Conservation (phyloP, 2,797 vertebrate species). For the Remorina albescens region DNA sequence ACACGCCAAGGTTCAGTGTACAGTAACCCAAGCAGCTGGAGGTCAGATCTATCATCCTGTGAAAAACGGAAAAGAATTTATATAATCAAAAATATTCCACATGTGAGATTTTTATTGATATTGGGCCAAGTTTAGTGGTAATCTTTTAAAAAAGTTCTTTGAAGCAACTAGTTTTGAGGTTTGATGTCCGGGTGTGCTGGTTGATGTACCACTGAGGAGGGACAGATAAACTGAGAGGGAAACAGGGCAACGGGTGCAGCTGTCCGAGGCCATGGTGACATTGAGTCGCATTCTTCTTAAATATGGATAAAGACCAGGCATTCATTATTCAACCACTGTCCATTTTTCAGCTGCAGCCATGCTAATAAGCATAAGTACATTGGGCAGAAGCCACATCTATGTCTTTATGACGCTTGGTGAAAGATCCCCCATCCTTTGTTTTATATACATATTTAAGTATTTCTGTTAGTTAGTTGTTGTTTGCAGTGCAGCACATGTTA, state of each 20-base stretch:
- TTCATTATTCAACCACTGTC: conserved; percentile 70
- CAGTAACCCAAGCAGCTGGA: no score
- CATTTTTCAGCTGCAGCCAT: conserved; percentile 20
- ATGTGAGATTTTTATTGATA: no score
- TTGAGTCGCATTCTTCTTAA: conserved; percentile 62
- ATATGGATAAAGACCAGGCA: conserved; percentile 72
- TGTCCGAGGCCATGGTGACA: conserved; percentile 25
- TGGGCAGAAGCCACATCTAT: background rate
- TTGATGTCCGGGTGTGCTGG: background rate
- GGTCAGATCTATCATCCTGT: no score
- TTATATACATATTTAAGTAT: no score
- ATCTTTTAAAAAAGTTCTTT: no score
- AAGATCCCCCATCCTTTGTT: background rate
- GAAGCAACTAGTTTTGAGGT: no score
- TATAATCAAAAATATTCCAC: no score
- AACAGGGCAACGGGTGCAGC: conserved; percentile 38
- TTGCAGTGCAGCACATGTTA: background rate
- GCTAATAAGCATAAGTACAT: conserved; percentile 16
- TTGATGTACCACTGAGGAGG: background rate
- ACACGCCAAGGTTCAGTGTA: no score
- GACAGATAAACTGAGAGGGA: background rate
- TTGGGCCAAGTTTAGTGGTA: no score
- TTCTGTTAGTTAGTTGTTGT: background rate
- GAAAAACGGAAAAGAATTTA: no score
- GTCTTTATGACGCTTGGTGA: background rate